Conservation (phyloP, 2,113 vertebrate genomes). For the Callipepla californica region DNA sequence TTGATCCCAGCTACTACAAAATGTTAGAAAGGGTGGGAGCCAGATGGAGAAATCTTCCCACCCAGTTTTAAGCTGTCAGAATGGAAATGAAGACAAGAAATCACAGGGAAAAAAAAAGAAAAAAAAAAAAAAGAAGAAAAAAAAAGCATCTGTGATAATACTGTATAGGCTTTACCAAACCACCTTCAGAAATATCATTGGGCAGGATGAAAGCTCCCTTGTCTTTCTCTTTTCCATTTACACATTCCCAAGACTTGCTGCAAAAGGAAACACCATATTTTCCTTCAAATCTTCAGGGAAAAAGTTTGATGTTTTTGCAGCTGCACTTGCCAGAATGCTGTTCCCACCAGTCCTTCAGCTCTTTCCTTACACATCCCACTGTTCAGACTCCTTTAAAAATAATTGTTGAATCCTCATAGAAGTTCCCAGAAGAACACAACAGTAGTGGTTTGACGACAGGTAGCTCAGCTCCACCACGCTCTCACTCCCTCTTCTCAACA, state of each 20-base stretch:
- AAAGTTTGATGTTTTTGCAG: constrained; percentile 58
- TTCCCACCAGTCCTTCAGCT: constrained; percentile 51
- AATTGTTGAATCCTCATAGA: neutral
- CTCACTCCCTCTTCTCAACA: neutral
- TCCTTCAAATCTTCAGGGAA: constrained; percentile 54
- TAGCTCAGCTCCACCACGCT: neutral
- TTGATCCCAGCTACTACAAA: constrained; percentile 11
- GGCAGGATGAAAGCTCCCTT: constrained; percentile 14
- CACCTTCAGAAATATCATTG: neutral
- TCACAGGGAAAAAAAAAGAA: neutral
- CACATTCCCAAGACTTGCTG: constrained; percentile 14
- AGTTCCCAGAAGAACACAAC: neutral
- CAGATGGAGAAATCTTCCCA: neutral
- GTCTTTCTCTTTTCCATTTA: constrained; percentile 26
- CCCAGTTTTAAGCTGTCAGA: neutral
- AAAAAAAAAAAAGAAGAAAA: neutral
- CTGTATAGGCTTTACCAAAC: neutral
- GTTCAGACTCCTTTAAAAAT: constrained; percentile 36
- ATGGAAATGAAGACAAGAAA: constrained; percentile 16
- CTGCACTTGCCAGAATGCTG: constrained; percentile 22
- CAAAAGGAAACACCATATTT: constrained; percentile 9
- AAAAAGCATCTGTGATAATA: neutral
- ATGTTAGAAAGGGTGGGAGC: neutral
- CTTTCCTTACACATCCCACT: constrained; percentile 28
- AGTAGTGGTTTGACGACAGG: neutral